Percentiles rank a stretch among this genome's conserved stretches.
These are phyloP conservation scores for Elanus axillaris DNA, from an alignment of 2,113 vertebrate genomes.

Conservation along the genomic window DNA sequence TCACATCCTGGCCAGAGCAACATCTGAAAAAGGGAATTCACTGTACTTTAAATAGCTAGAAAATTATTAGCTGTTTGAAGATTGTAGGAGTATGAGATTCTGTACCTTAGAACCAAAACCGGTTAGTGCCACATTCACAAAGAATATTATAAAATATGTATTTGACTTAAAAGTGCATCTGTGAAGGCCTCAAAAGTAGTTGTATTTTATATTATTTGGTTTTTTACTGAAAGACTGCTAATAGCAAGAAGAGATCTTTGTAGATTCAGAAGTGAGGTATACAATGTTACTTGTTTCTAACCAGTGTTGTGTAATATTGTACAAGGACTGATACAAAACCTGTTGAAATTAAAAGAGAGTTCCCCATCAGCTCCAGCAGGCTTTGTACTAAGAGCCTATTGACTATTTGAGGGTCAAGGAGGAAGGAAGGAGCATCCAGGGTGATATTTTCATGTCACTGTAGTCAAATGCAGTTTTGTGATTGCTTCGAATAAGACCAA, in stretches of 20 bases:
- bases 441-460: neutral
- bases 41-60: neutral
- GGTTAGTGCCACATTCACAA: neutral
- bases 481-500: neutral
- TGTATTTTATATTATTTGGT: neutral
- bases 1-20: neutral
- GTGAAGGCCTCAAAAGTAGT: neutral
- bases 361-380: neutral
- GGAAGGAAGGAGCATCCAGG: neutral
- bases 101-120: neutral
- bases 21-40: neutral
- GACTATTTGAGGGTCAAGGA: neutral
- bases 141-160: neutral
- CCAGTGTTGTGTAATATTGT: neutral
- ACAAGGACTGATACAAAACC: neutral
- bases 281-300: fast-evolving
- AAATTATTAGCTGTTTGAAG: neutral
- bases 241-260: neutral
- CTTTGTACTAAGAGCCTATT: neutral
- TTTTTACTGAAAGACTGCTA: neutral
- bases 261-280: neutral
- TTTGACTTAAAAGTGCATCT: neutral
- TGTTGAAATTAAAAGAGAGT: neutral
- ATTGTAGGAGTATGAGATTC: neutral
- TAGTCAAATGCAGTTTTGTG: neutral